Percentiles rank a stretch among this genome's conserved stretches.
Evolutionary conservation across 2,113 vertebrate species (phyloP).

Genomic region (Amphiprion percula): DNA sequence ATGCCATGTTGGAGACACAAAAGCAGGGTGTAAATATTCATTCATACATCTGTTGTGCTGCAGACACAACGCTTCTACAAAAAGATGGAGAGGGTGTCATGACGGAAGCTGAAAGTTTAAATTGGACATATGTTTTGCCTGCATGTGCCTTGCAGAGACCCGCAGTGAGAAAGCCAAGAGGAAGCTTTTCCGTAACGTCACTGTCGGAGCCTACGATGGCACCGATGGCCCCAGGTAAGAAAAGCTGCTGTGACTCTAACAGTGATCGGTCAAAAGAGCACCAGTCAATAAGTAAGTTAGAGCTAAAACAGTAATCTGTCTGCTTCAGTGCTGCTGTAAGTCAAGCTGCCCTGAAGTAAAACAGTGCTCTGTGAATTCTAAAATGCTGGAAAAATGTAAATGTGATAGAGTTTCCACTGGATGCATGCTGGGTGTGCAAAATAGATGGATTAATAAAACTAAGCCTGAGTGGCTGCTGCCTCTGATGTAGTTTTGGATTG

Average conservation of each 20-base stretch:
- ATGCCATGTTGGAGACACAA: conserved; percentile 21
- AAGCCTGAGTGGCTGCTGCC: conserved; percentile 35
- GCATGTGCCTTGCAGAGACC: conserved; percentile 85
- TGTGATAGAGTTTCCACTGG: conserved; percentile 5
- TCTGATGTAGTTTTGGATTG: conserved; percentile 22
- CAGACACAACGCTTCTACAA: conserved; percentile 27
- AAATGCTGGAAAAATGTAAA: neutral
- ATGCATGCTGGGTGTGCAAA: conserved; percentile 21
- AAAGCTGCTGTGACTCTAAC: neutral
- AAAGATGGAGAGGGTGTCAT: conserved; percentile 49
- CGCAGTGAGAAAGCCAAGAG: conserved; percentile 93
- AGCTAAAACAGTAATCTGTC: neutral
- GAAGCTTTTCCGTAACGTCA: conserved; percentile 94
- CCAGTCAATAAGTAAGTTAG: neutral
- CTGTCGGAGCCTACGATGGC: conserved; percentile 94
- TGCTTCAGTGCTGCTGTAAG: neutral
- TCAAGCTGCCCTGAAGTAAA: neutral
- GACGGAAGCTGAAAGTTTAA: conserved; percentile 34
- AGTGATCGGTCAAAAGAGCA: neutral
- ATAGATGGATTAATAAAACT: conserved; percentile 20
- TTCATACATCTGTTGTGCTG: neutral
- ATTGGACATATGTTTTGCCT: conserved; percentile 43
- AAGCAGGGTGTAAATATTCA: conserved; percentile 52
- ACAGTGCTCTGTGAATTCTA: neutral
- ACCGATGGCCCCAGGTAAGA: conserved; percentile 91